Evolutionary conservation across 2,797 vertebrate species (phyloP), one percentile per base, ranked within the genome.

Genomic region (Ataeniobius toweri): DNA sequence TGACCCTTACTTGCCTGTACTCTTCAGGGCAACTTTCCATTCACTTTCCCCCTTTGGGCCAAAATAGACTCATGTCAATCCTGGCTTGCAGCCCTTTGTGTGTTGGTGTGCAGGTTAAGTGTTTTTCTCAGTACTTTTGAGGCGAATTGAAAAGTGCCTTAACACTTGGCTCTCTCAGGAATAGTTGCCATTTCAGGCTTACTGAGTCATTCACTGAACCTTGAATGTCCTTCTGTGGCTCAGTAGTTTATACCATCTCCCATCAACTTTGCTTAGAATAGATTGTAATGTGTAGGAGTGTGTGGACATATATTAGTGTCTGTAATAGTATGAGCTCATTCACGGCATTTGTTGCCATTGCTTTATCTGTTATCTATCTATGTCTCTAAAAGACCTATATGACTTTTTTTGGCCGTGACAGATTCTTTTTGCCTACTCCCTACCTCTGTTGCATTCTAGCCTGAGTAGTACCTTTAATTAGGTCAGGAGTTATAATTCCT

Each of bases 41-140:
- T 91, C 82, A 72, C 79, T 81, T 72, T 51, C 61, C 79, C 81
- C 82, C 83, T 85, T 58, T 75, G 84, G 84, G 85, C 79, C 71
- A 84, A 87, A 89, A 85, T 84, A 80, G 73, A 86, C 84, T 84
- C 58, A 24, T 87, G 89, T 85, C 76, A 81, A 74, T 89, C 87
- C 72, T 78, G 26, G 79, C 86, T 80, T 80, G 83, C 73, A 75
- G 86, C 70, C 71, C 79, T 85, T 84, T 87, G 78, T 89, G 88
- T 88, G 83, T 85, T 86, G 36, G 85, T 89, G 82, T 85, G 59
- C 77, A 85, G 86, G 90, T 91, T 93, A 91, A 93, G 91, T 94
- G 92, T 91, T 92, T 93, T 93, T 90, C 89, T 88, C 82, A 85
- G 89, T 92, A 85, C 79, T 91, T 89, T 92, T 84, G 83, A 79